Evolutionary conservation across 2,113 vertebrate species (phyloP).

Genomic region (Dasyurus viverrinus): DNA sequence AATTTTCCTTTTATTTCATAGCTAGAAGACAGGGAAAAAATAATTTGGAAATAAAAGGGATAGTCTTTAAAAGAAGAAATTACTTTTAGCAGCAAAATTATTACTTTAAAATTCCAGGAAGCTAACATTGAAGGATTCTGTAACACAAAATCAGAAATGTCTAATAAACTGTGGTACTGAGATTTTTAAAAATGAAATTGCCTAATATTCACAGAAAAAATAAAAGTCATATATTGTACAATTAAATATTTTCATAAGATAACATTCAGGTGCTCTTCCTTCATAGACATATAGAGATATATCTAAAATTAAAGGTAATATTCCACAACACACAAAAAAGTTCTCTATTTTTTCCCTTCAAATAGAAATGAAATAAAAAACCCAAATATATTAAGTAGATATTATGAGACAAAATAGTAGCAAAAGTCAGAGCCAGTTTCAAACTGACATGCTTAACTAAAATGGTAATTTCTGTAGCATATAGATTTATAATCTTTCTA

Average conservation of each 20-base stretch:
- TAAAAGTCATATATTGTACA: not conserved
- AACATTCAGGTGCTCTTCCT: not conserved
- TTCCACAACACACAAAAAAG: not conserved
- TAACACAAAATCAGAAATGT: not conserved
- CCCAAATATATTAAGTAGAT: not conserved
- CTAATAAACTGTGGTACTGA: not conserved
- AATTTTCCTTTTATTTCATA: not conserved
- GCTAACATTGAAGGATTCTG: not conserved
- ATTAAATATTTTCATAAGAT: not conserved
- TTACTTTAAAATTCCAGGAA: not conserved
- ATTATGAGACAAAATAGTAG: not conserved
- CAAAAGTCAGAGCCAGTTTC: accelerated
- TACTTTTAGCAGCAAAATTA: constrained; percentile 16
- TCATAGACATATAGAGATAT: not conserved
- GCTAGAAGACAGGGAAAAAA: not conserved
- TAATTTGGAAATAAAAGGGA: not conserved
- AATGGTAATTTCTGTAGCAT: not conserved
- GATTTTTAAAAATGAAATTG: constrained; percentile 1
- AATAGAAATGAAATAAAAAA: not conserved
- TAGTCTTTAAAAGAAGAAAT: constrained; percentile 28
- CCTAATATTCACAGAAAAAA: not conserved
- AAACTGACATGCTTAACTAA: not conserved
- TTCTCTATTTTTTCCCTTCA: not conserved
- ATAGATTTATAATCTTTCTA: not conserved
- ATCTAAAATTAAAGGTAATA: not conserved